Conservation (phyloP, 2,797 vertebrate species). For the Muscicapa comitata region DNA sequence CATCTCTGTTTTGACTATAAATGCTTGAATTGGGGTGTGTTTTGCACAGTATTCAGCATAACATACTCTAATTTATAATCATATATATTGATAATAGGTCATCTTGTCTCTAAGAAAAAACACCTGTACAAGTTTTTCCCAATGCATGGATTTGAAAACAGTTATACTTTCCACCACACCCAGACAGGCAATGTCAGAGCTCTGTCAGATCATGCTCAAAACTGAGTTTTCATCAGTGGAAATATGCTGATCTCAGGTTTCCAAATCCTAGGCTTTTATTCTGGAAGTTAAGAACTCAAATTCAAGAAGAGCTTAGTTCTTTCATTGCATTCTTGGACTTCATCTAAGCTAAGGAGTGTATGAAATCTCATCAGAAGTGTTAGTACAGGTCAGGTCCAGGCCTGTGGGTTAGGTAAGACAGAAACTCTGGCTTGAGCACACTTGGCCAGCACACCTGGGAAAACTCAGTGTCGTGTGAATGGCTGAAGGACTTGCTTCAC, state of each 20-base stretch:
- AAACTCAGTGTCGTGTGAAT: background rate
- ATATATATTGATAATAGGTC: background rate
- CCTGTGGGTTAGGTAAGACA: conserved; percentile 21
- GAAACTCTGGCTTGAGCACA: conserved; percentile 6
- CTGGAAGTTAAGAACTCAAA: background rate
- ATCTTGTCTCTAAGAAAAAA: background rate
- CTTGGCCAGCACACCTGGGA: background rate
- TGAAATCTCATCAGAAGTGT: background rate
- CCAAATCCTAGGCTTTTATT: background rate
- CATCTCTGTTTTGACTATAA: background rate
- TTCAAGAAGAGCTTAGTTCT: background rate
- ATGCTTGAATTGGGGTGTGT: background rate
- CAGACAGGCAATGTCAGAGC: background rate
- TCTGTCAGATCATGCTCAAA: background rate
- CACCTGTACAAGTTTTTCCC: background rate
- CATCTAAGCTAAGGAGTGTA: background rate
- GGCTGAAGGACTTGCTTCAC: background rate
- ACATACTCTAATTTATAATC: background rate
- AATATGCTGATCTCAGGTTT: background rate
- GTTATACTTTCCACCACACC: background rate
- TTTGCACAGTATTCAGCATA: background rate
- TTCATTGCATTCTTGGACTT: background rate
- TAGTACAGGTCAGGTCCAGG: background rate
- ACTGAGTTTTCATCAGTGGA: background rate
- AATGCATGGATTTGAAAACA: background rate